Evolutionary conservation across 35 echinoderm and acorn worm species (phyloP).

Genomic region (Apostichopus parvimensis): DNA sequence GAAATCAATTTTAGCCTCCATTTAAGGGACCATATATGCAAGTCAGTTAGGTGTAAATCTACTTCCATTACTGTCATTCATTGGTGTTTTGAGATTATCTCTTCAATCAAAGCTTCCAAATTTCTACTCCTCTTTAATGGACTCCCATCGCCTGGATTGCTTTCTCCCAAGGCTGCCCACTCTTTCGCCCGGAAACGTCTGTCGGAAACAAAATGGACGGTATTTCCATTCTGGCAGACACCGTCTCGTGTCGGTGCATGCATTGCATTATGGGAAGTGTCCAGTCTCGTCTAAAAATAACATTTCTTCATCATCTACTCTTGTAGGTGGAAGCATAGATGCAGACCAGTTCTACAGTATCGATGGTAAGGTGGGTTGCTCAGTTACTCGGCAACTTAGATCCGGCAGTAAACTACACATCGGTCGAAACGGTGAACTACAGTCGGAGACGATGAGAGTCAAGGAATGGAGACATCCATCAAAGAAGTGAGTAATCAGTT

Average conservation of each 20-base stretch:
- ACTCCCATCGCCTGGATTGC: not conserved
- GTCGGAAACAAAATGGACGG: slow-evolving; percentile 4
- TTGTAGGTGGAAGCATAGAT: slow-evolving; percentile 41
- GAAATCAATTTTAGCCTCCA: too few relatives aligned
- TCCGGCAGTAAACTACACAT: slow-evolving; percentile 80
- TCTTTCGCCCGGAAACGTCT: not conserved
- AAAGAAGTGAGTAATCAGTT: slow-evolving; percentile 4
- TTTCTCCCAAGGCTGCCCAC: not conserved
- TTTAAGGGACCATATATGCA: too few relatives aligned
- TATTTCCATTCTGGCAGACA: slow-evolving; percentile 54
- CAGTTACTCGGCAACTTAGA: slow-evolving; percentile 69
- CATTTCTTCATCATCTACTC: not conserved
- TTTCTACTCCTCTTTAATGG: not conserved
- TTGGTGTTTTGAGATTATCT: too few relatives aligned
- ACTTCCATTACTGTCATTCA: too few relatives aligned
- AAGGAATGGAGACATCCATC: slow-evolving; percentile 53
- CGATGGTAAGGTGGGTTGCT: slow-evolving; percentile 72
- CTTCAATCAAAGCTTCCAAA: too few relatives aligned
- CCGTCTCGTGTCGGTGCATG: slow-evolving; percentile 60
- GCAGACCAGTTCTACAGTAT: slow-evolving; percentile 81
- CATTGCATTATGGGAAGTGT: not conserved
- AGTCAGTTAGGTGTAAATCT: too few relatives aligned
- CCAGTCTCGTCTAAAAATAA: too few relatives aligned
- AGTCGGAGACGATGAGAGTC: slow-evolving; percentile 78
- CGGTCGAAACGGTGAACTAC: slow-evolving; percentile 79